phyloP scores from a whole-genome alignment of 2,797 vertebrate species.

The Anniella stebbinsi region DNA sequence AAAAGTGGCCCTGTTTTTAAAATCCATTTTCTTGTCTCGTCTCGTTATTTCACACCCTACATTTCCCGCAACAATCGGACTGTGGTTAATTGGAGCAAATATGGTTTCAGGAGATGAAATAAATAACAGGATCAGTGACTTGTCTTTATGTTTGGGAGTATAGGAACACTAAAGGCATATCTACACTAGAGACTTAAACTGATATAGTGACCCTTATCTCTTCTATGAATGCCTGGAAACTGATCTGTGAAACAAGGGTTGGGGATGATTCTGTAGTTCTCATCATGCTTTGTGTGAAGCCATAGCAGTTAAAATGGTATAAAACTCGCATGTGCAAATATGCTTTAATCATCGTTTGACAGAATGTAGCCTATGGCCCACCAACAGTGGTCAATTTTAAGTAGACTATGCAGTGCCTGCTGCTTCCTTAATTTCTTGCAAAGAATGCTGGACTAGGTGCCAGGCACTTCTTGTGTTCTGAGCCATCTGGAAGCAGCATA shows the following conservation, averaged over 20 bases:
- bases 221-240: not conserved
- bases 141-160: not conserved
- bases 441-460: not conserved
- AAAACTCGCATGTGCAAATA: not conserved
- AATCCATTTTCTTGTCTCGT: too few species aligned
- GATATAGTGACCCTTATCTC: not conserved
- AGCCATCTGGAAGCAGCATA: not conserved
- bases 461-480: not conserved
- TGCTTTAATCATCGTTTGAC: not conserved
- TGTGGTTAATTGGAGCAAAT: not conserved
- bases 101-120: not conserved
- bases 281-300: not conserved
- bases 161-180: not conserved
- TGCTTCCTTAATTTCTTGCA: not conserved
- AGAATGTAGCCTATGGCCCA: not conserved
- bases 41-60: too few species aligned
- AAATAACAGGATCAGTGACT: not conserved
- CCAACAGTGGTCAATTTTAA: not conserved
- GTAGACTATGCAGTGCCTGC: not conserved
- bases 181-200: not conserved
- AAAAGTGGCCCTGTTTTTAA: too few species aligned
- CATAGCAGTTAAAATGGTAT: not conserved
- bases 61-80: too few species aligned
- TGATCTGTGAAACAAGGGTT: not conserved
- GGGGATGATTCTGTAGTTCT: not conserved